A percentile compares a stretch with the other conserved stretches of the same genome.
phyloP scores from a whole-genome alignment of 1,140 invertebrate genomes.

The Chelonus insularis region DNA sequence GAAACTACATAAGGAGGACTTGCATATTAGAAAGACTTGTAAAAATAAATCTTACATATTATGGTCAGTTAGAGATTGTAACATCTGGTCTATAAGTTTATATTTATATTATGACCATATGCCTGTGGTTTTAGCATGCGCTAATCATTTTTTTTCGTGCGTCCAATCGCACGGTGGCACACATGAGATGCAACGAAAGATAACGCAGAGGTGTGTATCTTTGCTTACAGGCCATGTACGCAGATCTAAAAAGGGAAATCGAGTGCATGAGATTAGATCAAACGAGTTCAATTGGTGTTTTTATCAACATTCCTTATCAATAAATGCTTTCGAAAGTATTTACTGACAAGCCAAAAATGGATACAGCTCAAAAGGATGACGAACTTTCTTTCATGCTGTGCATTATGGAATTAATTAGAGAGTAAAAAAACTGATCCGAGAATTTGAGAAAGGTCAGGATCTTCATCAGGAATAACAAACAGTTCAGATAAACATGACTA shows the following conservation, averaged over 20 bases:
- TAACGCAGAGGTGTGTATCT: background rate
- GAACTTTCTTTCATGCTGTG: background rate
- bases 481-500: no score
- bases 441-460: background rate
- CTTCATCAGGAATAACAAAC: no score
- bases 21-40: no score
- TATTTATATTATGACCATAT: no score
- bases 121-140: no score
- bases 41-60: no score
- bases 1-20: no score
- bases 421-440: background rate
- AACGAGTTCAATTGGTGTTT: conserved; percentile 1
- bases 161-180: no score
- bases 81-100: no score
- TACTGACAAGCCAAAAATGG: conserved; percentile 1
- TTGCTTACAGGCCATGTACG: background rate
- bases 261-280: conserved; percentile 10
- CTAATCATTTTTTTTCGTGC: no score
- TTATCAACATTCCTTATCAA: conserved; percentile 3
- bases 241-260: conserved; percentile 7
- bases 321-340: conserved; percentile 8
- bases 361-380: background rate
- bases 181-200: no score
- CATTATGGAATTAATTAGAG: conserved; percentile 2
- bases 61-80: no score